A percentile compares a stretch with the other conserved stretches of the same genome.
These are phyloP conservation scores for Sebastes minor DNA, from an alignment of 2,797 vertebrate genomes.

Conservation along the genomic window DNA sequence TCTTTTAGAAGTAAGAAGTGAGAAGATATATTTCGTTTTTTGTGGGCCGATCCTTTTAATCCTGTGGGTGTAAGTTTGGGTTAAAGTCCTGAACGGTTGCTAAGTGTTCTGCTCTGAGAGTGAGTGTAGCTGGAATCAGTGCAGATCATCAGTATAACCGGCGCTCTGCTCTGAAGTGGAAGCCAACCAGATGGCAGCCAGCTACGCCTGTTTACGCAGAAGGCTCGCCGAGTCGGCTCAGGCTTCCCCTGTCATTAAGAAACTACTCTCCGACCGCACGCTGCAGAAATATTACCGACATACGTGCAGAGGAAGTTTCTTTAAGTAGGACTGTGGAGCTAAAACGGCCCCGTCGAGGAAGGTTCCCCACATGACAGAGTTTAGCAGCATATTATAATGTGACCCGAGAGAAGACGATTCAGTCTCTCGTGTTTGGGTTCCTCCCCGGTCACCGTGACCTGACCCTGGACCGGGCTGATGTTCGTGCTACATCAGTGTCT, in stretches of 20 bases:
- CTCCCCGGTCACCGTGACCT: constrained; percentile 21
- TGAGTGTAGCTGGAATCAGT: constrained; percentile 28
- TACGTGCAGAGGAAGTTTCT: constrained; percentile 39
- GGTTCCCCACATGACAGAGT: constrained; percentile 44
- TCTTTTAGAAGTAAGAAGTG: background rate
- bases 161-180: constrained; percentile 50
- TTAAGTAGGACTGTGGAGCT: background rate
- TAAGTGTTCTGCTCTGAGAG: no score
- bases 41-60: background rate
- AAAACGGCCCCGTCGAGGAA: constrained; percentile 16
- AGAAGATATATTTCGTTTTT: background rate
- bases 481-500: background rate
- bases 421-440: constrained; percentile 13
- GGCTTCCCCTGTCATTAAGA: constrained; percentile 72
- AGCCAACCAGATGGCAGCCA: constrained; percentile 69
- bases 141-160: constrained; percentile 16
- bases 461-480: background rate
- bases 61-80: background rate
- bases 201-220: constrained; percentile 63
- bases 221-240: constrained; percentile 26
- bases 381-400: constrained; percentile 5
- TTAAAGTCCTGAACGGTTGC: no score
- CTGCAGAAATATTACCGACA: constrained; percentile 55
- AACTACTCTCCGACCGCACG: constrained; percentile 54
- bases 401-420: background rate